Evolutionary conservation across 64 coral and sea anemone species (phyloP).

Genomic region (Cladopsammia gracilis): DNA sequence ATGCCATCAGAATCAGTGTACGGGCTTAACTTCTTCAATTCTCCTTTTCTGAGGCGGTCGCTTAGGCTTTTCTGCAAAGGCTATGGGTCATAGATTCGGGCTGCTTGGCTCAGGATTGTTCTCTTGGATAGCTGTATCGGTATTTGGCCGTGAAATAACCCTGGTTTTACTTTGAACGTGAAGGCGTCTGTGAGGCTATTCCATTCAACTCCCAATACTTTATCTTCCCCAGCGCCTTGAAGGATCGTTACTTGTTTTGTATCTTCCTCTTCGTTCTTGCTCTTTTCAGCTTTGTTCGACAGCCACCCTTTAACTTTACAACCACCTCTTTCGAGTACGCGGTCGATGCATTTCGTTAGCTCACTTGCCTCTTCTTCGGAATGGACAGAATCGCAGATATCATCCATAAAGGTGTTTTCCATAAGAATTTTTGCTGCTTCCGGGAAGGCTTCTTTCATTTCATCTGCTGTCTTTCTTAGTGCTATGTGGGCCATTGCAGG

Average conservation of each 20-base stretch:
- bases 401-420: constrained; percentile 48
- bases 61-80: constrained; percentile 24
- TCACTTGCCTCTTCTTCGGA: constrained; percentile 13
- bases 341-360: constrained; percentile 35
- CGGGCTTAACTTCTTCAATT: constrained; percentile 5
- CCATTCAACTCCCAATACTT: constrained; percentile 40
- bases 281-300: background rate
- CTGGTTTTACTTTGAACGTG: constrained; percentile 34
- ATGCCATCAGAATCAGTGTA: background rate
- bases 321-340: constrained; percentile 31
- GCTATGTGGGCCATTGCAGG: no score
- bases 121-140: constrained; percentile 2
- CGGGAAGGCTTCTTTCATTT: background rate
- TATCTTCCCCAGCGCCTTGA: background rate
- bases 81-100: constrained; percentile 55
- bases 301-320: constrained; percentile 64
- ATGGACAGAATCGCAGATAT: constrained; percentile 48
- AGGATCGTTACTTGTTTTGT: background rate
- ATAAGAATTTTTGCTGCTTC: background rate
- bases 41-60: constrained; percentile 41
- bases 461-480: background rate
- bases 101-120: constrained; percentile 52
- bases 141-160: background rate
- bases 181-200: constrained; percentile 13
- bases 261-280: background rate